Evolutionary conservation across 1,140 invertebrate species (phyloP).

Genomic region (Atopsyche davidsoni): DNA sequence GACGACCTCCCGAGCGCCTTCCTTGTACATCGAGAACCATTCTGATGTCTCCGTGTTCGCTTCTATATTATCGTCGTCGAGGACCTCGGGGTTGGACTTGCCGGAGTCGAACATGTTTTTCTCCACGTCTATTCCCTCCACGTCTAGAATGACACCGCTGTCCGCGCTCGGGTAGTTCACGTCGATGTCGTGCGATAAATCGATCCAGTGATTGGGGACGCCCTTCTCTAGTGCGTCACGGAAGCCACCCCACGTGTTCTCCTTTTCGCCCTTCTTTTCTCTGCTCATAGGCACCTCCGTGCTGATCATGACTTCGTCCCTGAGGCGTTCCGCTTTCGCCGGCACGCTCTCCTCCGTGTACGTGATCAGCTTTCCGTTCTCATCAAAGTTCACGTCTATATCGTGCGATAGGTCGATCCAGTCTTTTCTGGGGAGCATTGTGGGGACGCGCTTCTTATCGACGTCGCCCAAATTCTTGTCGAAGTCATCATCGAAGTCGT

Average conservation of each 20-base stretch:
- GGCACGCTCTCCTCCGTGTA: neutral
- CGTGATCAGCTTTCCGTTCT: no score
- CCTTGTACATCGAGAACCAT: neutral
- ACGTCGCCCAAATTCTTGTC: neutral
- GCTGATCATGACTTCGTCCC: no score
- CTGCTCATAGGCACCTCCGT: no score
- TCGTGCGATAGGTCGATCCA: conserved; percentile 40
- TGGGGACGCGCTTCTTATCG: no score
- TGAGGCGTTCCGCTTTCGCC: neutral
- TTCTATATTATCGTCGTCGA: conserved; percentile 1
- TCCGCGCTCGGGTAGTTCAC: conserved; percentile 36
- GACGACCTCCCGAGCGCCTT: neutral
- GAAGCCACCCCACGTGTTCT: conserved; percentile 23
- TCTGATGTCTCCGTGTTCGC: neutral
- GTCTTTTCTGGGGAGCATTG: no score
- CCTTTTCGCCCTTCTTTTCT: conserved; percentile 3
- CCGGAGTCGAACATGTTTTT: conserved; percentile 23
- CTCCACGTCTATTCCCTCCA: conserved; percentile 21
- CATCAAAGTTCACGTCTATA: conserved; percentile 39
- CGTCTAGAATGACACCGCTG: conserved; percentile 20
- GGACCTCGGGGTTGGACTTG: conserved; percentile 14
- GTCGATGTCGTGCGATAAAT: conserved; percentile 41
- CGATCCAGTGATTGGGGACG: conserved; percentile 30
- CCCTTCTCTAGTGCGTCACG: neutral
- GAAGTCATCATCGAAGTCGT: neutral